Evolutionary conservation across 2,797 vertebrate species (phyloP).

Genomic region (Melanotaenia pygmaea): DNA sequence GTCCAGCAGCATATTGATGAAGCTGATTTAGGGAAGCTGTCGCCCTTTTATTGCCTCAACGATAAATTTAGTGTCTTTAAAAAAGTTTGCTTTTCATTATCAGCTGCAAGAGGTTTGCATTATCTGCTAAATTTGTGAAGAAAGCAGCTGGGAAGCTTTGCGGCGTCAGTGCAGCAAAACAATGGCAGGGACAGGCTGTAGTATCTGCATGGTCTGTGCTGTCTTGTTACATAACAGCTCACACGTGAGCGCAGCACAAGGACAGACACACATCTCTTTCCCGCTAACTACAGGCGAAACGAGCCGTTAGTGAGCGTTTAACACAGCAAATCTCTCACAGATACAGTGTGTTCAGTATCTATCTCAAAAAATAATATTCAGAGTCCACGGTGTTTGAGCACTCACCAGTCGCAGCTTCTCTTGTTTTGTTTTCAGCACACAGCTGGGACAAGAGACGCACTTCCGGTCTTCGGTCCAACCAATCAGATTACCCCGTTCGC

Average conservation of each 20-base stretch:
- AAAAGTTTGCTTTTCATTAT: background rate
- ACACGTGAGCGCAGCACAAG: slow-evolving; percentile 62
- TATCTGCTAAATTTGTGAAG: background rate
- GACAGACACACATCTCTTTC: slow-evolving; percentile 21
- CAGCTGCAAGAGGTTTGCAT: background rate
- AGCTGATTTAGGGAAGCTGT: background rate
- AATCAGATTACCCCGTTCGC: slow-evolving; percentile 58
- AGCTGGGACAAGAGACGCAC: slow-evolving; percentile 72
- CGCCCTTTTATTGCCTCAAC: slow-evolving; percentile 9
- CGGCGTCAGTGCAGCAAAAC: slow-evolving; percentile 38
- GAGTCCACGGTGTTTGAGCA: slow-evolving; percentile 40
- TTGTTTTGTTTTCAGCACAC: slow-evolving; percentile 84
- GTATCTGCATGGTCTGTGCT: slow-evolving; percentile 48
- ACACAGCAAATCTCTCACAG: background rate
- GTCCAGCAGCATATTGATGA: background rate
- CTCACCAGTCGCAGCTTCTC: slow-evolving; percentile 82
- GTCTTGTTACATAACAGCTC: slow-evolving; percentile 72
- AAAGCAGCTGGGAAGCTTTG: slow-evolving; percentile 6
- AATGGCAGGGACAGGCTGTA: slow-evolving; percentile 41
- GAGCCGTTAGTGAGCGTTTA: background rate
- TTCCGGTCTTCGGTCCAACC: slow-evolving; percentile 72
- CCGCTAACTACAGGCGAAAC: background rate
- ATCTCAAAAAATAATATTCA: background rate
- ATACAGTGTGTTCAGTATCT: background rate
- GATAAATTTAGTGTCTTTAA: background rate